phyloP scores from a whole-genome alignment of 2,113 vertebrate species.

The Mormyrus iriodes region DNA sequence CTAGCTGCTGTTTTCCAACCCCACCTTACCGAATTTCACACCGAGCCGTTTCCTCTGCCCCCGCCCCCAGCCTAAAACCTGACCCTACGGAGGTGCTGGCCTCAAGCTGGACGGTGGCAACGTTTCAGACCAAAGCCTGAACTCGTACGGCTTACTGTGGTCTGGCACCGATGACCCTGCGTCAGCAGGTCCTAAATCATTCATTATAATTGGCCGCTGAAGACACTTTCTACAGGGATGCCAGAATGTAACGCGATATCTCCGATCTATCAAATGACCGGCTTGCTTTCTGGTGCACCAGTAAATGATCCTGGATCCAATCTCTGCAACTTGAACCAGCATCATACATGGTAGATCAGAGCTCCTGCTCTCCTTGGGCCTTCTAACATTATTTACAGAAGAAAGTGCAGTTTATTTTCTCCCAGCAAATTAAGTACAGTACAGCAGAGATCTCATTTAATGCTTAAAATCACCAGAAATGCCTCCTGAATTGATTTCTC shows the following conservation, averaged over 20 bases:
- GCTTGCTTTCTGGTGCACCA: neutral
- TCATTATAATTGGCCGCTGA: slow-evolving; percentile 1
- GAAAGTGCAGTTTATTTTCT: neutral
- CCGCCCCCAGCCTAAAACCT: neutral
- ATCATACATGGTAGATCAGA: slow-evolving; percentile 3
- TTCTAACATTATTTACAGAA: slow-evolving; percentile 1
- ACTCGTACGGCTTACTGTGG: neutral
- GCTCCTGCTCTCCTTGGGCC: neutral
- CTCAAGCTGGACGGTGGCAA: neutral
- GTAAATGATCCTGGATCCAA: slow-evolving; percentile 4
- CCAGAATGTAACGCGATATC: neutral
- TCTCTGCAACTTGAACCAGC: slow-evolving; percentile 8
- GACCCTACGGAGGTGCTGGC: neutral
- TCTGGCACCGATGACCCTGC: slow-evolving; percentile 6
- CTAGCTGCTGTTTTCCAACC: neutral
- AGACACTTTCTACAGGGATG: neutral
- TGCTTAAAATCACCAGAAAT: neutral
- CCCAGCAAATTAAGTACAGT: neutral
- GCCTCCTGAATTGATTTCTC: neutral
- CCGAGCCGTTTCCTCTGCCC: neutral
- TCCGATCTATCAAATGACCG: neutral
- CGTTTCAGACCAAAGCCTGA: neutral
- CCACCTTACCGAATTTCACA: neutral
- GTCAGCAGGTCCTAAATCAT: slow-evolving; percentile 3
- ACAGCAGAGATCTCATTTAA: neutral